phyloP scores from a whole-genome alignment of 1,140 invertebrate species.

The Tenebrio molitor region DNA sequence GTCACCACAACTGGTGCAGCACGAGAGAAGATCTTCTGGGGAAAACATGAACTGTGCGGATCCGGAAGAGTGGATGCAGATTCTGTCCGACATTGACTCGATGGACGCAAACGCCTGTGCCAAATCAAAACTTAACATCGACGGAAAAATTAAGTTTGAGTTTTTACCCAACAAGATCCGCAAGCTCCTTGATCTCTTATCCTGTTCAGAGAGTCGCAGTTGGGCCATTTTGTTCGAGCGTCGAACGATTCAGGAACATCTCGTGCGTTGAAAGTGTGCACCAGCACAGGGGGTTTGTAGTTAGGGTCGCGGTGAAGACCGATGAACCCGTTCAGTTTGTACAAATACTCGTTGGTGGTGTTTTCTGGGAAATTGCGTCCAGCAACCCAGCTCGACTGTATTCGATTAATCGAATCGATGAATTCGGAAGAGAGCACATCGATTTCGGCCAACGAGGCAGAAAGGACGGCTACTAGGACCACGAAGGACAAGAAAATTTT shows the following conservation, averaged over 20 bases:
- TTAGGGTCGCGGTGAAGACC: conserved; percentile 15
- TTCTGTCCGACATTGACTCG: conserved; percentile 83
- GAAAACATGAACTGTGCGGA: conserved; percentile 82
- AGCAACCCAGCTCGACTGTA: conserved; percentile 56
- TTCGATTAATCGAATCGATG: conserved; percentile 74
- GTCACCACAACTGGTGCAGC: conserved; percentile 87
- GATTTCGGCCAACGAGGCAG: neutral
- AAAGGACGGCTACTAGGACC: neutral
- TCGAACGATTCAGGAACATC: conserved; percentile 38
- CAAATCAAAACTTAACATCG: conserved; percentile 73
- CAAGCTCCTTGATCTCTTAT: conserved; percentile 28
- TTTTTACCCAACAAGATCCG: conserved; percentile 44
- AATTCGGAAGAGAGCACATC: conserved; percentile 74
- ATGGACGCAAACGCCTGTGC: conserved; percentile 48
- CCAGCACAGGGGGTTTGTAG: neutral
- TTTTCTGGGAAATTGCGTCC: conserved; percentile 36
- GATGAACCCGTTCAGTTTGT: neutral
- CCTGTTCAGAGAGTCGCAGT: conserved; percentile 24
- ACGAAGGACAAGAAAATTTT: neutral
- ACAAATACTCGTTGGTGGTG: conserved; percentile 12
- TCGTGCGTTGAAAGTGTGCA: neutral
- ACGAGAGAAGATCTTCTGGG: conserved; percentile 87
- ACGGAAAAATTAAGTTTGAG: conserved; percentile 71
- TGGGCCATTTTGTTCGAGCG: conserved; percentile 32
- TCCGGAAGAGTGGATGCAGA: conserved; percentile 85